These are phyloP conservation scores for Hystrix cristata DNA, from an alignment of 2,113 vertebrate species.

Conservation along the genomic window DNA sequence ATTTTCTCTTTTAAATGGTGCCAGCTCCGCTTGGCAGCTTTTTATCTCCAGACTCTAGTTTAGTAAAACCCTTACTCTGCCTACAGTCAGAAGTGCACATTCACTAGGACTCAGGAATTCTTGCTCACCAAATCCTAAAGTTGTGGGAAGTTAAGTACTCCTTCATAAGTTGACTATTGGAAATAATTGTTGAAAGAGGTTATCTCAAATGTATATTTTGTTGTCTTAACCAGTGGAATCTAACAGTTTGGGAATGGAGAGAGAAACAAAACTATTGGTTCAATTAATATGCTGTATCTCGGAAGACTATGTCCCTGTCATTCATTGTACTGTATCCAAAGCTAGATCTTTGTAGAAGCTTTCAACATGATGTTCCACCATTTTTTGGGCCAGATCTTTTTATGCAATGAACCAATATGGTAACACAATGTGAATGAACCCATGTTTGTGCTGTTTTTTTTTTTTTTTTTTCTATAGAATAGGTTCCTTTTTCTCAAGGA, in stretches of 20 bases:
- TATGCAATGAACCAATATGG: not conserved
- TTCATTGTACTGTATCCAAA: not conserved
- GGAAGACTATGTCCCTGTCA: not conserved
- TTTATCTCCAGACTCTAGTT: not conserved
- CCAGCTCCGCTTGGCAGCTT: not conserved
- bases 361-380: not conserved
- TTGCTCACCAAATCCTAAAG: not conserved
- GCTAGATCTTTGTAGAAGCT: not conserved
- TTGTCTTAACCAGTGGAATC: not conserved
- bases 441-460: not conserved
- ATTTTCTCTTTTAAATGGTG: not conserved
- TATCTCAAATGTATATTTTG: not conserved
- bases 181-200: not conserved
- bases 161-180: not conserved
- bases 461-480: not conserved
- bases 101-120: not conserved
- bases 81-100: not conserved
- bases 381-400: not conserved
- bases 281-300: not conserved
- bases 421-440: not conserved
- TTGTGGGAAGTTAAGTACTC: not conserved
- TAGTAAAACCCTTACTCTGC: not conserved
- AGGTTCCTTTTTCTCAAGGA: not conserved
- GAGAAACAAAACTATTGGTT: not conserved
- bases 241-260: not conserved